Evolutionary conservation across 1,140 invertebrate genomes (phyloP), one percentile per base, ranked within the genome.

Genomic region (Melipona quadrifasciata): DNA sequence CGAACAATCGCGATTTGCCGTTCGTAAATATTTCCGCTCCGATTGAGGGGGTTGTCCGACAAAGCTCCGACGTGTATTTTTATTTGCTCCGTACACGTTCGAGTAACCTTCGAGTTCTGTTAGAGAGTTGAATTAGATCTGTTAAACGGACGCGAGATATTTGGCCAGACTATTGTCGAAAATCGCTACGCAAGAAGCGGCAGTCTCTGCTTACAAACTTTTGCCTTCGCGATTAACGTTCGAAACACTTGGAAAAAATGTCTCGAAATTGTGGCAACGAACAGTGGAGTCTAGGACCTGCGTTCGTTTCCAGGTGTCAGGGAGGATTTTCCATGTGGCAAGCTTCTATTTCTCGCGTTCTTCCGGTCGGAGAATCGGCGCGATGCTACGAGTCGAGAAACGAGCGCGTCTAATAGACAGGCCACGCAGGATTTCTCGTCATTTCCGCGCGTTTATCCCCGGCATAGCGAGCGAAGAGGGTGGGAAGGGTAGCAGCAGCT

Each of bases 401-500:
- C n/a, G 64, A 64, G 31, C 27, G 0, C 17, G 31, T 58, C 55
- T 64, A 24, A 82, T 82, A 75, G 80, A 76, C 72, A 82, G 55
- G 34, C 39, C 39, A 58, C 55, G 68, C 31, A 68, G 81, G 17
- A 68, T 65, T 51, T 57, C 71, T 67, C 34, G 58, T 77, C 73
- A 58, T 82, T 82, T 82, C 73, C 81, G n/a, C 73, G 81, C 72
- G 64, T 82, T 77, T 82, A 77, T 68, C 53, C 58, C 16, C 11
- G 55, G 39, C 39, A 76, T 58, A 82, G 34, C n/a, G 21, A 64
- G 34, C 24, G 53, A 57, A 77, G 73, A 68, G 81, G 61, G 34
- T 65, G 64, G 68, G 73, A 82, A 82, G 64, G 72, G 34, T 14
- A 51, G 64, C 80, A 82, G 81, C 55, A 57, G 55, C 55, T 57